Evolutionary conservation across 2,888 invertebrate species (phyloP), one percentile per base, ranked within the genome.

Genomic region (Junonia oenone): DNA sequence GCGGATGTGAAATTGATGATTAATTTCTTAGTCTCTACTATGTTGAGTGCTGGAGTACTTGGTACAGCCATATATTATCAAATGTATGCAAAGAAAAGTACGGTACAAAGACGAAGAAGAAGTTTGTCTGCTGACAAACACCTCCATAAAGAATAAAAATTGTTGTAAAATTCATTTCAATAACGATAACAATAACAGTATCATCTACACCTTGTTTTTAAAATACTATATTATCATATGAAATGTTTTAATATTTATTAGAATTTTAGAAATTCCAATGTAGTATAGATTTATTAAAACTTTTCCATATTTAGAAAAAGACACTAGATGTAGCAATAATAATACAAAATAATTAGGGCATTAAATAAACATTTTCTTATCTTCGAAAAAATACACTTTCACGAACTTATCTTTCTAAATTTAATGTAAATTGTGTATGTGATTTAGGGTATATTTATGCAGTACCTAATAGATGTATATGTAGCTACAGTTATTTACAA

Each of bases 11-110:
- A 94, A 62, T 81, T 97, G 14, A 83, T 97, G 58, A 77, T 92
- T 1, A 97, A 97, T 80, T 96, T 96, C 75, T 74, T 87, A 3
- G 92, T 96, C 58, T 96, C 96, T 3, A 91, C 94, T 0, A 52
- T 92, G 5, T 86, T 97, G 19, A 96, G 96, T 71, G 82, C 91
- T 0, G 92, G 92, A 3, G 93, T 97, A 0, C 92, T 96, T 73
- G 62, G 90, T 5, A 92, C 95, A n/a, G 94, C 95, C 0, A 83
- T 94, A 51, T 91, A 92, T 65, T 95, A 93, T 71, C 93, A 93
- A 73, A 92, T 86, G 68, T 76, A 74, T 17, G 33, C 45, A 15
- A 22, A 27, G 2, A 54, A 35, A 6, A 45, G 5, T 26, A 53
- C 22, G 19, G 27, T 13, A 8, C 33, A 51, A 45, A 43, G 29